Base-by-base conservation (phyloP, 2,797 vertebrate species). In the Lindbergichthys nudifrons region DNA sequence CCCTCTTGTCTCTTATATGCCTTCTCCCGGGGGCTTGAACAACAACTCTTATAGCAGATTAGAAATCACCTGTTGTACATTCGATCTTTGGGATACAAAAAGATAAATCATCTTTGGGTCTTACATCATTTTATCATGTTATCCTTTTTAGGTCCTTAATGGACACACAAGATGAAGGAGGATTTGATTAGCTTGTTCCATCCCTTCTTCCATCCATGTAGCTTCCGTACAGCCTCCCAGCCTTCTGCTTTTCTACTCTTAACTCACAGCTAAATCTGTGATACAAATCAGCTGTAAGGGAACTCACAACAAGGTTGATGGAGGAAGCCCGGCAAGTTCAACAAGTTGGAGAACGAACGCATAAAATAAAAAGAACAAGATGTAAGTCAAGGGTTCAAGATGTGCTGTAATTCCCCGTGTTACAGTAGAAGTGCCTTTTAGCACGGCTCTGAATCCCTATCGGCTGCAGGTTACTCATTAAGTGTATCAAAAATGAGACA, bases 201-300 rank as follows among this genome's bases (percentile, higher is more conserved):
- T 67, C 68, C 30, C 51, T 89, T 75, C 59, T 14, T 77, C 45
- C 62, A 73, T 85, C 66, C 42, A 23, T 67, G 73, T 18, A 73
- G 65, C 72, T 84, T 87, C 71, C 39, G 21, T 47, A 66, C 65
- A 42, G 42, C 63, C 73, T 82, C 78, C 78, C 52, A 61, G 71
- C 77, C 74, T 75, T 88, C 87, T 93, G 90, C 74, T 94, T 92
- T 94, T 88, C 81, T 70, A 90, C 84, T 93, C 36, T 79, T 61
- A 71, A 61, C 46, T 2, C 18, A 77, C 83, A 67, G 67, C 63
- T 36, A 42, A 62, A 68, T 85, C 88, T 94, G 92, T 26, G 62
- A 90, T 91, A 87, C 53, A 68, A 52, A 93, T 94, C 73, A 91
- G 36, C 39, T 80, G 70, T 81, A 87, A 67, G 61, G 69, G 72